Conservation (phyloP, 2,797 vertebrate species). For the Acrossocheilus fasciatus region DNA sequence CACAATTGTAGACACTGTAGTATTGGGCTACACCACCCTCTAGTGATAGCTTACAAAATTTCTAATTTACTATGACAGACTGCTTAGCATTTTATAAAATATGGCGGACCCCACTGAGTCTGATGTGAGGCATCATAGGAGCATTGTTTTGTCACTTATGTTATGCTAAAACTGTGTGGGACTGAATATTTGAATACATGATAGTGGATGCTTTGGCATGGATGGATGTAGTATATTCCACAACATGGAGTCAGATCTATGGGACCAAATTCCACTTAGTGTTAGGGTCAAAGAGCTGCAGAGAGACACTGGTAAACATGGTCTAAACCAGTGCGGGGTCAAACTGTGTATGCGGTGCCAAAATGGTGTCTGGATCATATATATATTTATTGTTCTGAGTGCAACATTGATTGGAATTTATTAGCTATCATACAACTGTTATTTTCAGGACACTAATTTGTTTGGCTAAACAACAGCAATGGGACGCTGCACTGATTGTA, state of each 20-base stretch:
- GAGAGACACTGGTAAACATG: conserved; percentile 32
- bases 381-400: not conserved
- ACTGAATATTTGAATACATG: not conserved
- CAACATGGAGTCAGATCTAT: conserved; percentile 12
- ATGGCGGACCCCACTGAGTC: not conserved
- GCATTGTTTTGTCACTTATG: not conserved
- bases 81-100: not conserved
- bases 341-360: not conserved
- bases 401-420: not conserved
- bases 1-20: not conserved
- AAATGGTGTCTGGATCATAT: not conserved
- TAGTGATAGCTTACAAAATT: conserved; percentile 57
- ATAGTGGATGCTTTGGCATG: not conserved
- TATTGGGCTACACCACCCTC: conserved; percentile 57
- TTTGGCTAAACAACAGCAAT: not conserved
- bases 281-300: conserved; percentile 48
- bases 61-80: not conserved
- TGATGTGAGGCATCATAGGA: not conserved
- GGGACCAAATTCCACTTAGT: conserved; percentile 44
- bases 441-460: not conserved
- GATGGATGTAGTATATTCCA: not conserved
- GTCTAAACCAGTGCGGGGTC: not conserved
- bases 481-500: not conserved
- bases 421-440: not conserved
- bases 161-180: not conserved